A percentile compares a stretch with the other conserved stretches of the same genome.
Conservation (phyloP, 2,888 invertebrate genomes). For the Sepioteuthis lessoniana region DNA sequence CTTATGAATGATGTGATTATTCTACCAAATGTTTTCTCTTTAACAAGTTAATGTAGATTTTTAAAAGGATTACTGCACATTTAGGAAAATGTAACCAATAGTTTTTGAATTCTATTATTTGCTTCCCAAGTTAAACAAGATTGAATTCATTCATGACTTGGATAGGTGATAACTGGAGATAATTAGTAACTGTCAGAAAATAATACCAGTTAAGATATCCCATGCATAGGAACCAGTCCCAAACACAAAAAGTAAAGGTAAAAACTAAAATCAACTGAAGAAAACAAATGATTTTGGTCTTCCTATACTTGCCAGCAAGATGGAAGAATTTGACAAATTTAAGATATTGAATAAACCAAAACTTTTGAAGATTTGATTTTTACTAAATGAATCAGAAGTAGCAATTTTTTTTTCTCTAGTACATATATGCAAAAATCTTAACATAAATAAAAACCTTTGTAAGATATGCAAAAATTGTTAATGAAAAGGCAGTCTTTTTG, state of each 20-base stretch:
- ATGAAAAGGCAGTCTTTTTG: neutral
- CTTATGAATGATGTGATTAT: no score
- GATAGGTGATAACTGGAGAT: no score
- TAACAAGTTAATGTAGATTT: no score
- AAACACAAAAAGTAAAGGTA: neutral
- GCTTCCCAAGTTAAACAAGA: no score
- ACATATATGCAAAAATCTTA: neutral
- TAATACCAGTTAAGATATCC: no score
- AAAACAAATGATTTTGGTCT: neutral
- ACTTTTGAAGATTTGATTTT: neutral
- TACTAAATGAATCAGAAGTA: neutral
- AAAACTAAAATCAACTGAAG: neutral
- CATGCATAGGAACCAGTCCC: neutral
- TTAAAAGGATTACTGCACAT: no score
- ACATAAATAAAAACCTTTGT: neutral
- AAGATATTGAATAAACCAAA: neutral
- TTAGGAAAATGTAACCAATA: no score
- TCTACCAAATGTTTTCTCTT: no score
- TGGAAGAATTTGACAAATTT: neutral
- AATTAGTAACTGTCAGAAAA: no score
- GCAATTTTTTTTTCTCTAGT: neutral
- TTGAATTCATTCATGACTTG: no score
- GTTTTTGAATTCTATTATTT: no score
- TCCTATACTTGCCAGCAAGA: neutral
- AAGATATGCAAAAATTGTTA: neutral